Evolutionary conservation across 2,113 vertebrate species (phyloP).

Genomic region (Bombycilla garrulus): DNA sequence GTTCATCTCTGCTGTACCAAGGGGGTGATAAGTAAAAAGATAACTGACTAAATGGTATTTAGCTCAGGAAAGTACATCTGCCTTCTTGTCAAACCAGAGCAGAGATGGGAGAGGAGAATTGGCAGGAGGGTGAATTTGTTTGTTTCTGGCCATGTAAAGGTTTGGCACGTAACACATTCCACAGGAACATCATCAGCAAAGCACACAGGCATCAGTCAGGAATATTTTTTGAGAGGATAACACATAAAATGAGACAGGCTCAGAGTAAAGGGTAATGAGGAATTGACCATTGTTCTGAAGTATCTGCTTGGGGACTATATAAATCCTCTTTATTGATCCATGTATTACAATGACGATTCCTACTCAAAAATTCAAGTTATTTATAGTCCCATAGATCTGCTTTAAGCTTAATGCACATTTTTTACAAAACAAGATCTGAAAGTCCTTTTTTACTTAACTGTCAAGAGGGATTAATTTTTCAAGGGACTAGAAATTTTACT

Average conservation of each 20-base stretch:
- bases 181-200: not conserved
- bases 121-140: not conserved
- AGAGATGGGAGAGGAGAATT: not conserved
- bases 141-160: not conserved
- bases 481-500: not conserved
- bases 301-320: conserved; percentile 26
- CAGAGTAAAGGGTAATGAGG: conserved; percentile 42
- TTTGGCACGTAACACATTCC: not conserved
- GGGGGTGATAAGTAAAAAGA: not conserved
- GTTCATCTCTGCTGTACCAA: not conserved
- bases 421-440: conserved; percentile 2
- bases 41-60: not conserved
- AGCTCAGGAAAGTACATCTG: not conserved
- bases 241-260: conserved; percentile 29
- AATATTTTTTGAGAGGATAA: not conserved
- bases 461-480: not conserved
- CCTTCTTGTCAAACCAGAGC: not conserved
- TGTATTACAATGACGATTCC: conserved; percentile 27
- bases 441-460: not conserved
- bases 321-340: conserved; percentile 40
- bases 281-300: conserved; percentile 45
- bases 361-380: conserved; percentile 24
- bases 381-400: not conserved
- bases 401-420: not conserved
- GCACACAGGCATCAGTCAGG: not conserved